Evolutionary conservation across 2,888 invertebrate species (phyloP).

Genomic region (Agrilus cyanescens): DNA sequence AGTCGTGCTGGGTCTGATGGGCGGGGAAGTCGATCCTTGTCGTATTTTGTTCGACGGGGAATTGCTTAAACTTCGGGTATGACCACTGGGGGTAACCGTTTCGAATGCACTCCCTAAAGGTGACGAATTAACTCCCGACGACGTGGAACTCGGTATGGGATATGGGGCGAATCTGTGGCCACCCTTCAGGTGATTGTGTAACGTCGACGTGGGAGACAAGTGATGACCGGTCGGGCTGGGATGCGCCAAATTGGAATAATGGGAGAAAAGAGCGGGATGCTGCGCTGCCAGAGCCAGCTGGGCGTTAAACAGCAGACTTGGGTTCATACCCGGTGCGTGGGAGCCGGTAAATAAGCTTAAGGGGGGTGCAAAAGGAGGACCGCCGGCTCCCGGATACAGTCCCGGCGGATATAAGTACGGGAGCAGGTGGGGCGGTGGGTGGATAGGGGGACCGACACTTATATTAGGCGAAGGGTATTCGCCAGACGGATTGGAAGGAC

Average conservation of each 20-base stretch:
- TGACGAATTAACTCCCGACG: conserved; percentile 38
- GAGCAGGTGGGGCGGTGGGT: conserved; percentile 76
- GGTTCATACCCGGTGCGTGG: conserved; percentile 56
- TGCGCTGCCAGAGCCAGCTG: conserved; percentile 80
- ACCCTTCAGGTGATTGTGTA: conserved; percentile 57
- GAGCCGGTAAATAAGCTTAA: conserved; percentile 46
- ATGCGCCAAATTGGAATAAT: conserved; percentile 49
- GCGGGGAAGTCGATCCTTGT: conserved; percentile 41
- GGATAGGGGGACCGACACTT: conserved; percentile 86
- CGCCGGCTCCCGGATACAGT: conserved; percentile 61
- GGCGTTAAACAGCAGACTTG: conserved; percentile 77
- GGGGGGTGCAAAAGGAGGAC: conserved; percentile 56
- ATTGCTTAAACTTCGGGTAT: conserved; percentile 52
- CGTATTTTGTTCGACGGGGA: conserved; percentile 42
- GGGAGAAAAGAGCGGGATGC: conserved; percentile 65
- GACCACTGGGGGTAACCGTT: conserved; percentile 70
- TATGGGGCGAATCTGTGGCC: conserved; percentile 84
- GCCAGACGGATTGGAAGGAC: conserved; percentile 39
- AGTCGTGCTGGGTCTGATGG: conserved; percentile 44
- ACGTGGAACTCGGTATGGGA: conserved; percentile 54
- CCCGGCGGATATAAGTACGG: conserved; percentile 91
- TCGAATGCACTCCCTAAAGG: conserved; percentile 77
- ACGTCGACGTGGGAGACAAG: conserved; percentile 43
- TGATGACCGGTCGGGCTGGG: conserved; percentile 50
- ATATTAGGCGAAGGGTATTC: conserved; percentile 82